Evolutionary conservation across 2,888 invertebrate genomes (phyloP), one percentile per base, ranked within the genome.

Genomic region (Euplexia lucipara): DNA sequence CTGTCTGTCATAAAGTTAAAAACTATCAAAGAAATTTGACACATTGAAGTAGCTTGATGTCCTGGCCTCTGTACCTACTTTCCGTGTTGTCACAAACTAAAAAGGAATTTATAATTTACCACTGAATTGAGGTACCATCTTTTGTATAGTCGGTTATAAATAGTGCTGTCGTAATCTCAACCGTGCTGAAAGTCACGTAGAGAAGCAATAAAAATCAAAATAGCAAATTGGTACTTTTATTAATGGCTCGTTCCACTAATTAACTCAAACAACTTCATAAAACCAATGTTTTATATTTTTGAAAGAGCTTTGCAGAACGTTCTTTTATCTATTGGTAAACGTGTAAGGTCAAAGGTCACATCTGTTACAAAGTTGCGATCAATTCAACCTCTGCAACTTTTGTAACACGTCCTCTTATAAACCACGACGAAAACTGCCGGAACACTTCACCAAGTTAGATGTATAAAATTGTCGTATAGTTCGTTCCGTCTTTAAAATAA

Each of bases 201-300:
- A 39, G 1, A 8, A 32, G 37, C 22, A 41, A 54, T 45, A 67
- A 73, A 9, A 18, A 48, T 52, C 16, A 44, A 56, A 67, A 73
- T 72, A 51, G 44, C 16, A 18, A 35, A 48, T 30, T 44, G 20
- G 12, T 45, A 45, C 45, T 37, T 48, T 26, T 20, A 54, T 45
- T 18, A 16, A 30, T 45, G 45, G 18, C 56, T 35, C 45, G 56
- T 69, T 75, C 62, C 37, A 32, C 49, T 62, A 54, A 63, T 69
- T 68, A 69, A 58, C 45, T 49, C 35, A 20, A 49, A 68, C 42
- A 42, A 49, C 26, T 67, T 54, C 39, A 10, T 42, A 18, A 44
- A 41, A n/a, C 35, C 45, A 66, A 48, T 42, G n/a, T 41, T 14
- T n/a, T 30, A 18, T 35, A 44, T 49, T 48, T 32, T 3, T 26